Evolutionary conservation across 2,888 invertebrate genomes (phyloP), one percentile per base, ranked within the genome.

Genomic region (Dastarcus helophoroides): DNA sequence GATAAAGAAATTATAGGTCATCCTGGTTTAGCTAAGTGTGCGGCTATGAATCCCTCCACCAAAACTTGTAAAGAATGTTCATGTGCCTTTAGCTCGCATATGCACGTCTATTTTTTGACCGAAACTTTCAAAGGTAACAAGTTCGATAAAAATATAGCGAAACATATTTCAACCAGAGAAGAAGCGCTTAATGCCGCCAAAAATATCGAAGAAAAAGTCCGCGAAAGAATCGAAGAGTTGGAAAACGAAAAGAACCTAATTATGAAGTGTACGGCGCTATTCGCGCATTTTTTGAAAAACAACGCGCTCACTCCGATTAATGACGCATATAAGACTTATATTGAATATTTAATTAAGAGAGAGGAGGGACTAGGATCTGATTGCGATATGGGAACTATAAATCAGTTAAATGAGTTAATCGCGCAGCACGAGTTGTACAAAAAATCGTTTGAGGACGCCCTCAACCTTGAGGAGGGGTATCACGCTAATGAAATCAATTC

Each of bases 21-120:
- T 26, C 46, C 54, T 2, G 47, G 43, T 33, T 39, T 57, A 31
- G 37, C 43, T 5, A 6, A 46, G 26, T 57, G 56, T 39, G 37
- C 46, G 9, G 49, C 54, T 3, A 57, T 56, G 47, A 17, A 31
- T 11, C 21, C 30, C 3, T 36, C 35, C 1, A 37, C 38, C 8
- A 37, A 41, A 29, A 41, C 10, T 10, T 58, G 58, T 32, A 31
- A 8, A 10, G 35, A 39, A 26, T 58, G 58, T 29, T 19, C 32
- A 1, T 56, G 56, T 29, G 45, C 47, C 32, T 56, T 48, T 37
- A 42, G 38, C 10, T 35, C 43, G 1, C 57, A 58, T 31, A 51
- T 56, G 53, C 57, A 58, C 34, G 43, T 58, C 14, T 57, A 58
- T 28, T 58, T 56, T 30, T 39, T 48, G 38, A 52, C 53, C 1